These are phyloP conservation scores for Monarcha castaneiventris DNA, from an alignment of 2,113 vertebrate genomes.

Conservation along the genomic window DNA sequence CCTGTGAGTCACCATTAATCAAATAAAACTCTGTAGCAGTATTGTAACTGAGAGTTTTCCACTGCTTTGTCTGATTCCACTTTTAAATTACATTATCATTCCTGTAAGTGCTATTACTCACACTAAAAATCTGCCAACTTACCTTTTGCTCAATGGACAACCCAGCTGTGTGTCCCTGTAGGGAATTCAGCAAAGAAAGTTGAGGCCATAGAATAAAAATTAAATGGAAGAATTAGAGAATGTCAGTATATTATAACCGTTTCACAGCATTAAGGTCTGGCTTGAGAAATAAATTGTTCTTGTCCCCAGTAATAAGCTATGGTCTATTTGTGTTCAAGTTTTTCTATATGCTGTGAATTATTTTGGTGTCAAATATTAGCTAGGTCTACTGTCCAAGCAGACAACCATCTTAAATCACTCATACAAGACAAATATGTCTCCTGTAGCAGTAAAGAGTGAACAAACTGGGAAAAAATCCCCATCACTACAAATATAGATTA, in stretches of 20 bases:
- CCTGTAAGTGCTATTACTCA: background rate
- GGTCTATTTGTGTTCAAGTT: background rate
- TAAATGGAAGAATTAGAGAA: background rate
- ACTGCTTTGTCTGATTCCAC: background rate
- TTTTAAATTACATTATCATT: background rate
- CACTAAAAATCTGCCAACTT: background rate
- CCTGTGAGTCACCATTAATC: background rate
- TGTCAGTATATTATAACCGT: background rate
- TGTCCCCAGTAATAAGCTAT: background rate
- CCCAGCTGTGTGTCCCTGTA: background rate
- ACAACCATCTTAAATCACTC: constrained; percentile 37
- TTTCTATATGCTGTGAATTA: constrained; percentile 4
- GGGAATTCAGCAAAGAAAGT: background rate
- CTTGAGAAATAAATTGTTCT: background rate
- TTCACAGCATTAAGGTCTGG: background rate
- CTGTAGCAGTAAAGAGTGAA: background rate
- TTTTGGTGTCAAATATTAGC: constrained; percentile 37
- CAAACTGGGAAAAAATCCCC: background rate
- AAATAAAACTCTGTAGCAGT: background rate
- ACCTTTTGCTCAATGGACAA: background rate
- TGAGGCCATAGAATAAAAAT: background rate
- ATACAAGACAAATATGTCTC: constrained; percentile 2
- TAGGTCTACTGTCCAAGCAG: constrained; percentile 27
- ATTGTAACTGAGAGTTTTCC: background rate
- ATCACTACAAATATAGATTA: background rate